A percentile compares a stretch with the other conserved stretches of the same genome.
Evolutionary conservation across 2,888 invertebrate genomes (phyloP).

Genomic region (Holacanthella duospinosa): DNA sequence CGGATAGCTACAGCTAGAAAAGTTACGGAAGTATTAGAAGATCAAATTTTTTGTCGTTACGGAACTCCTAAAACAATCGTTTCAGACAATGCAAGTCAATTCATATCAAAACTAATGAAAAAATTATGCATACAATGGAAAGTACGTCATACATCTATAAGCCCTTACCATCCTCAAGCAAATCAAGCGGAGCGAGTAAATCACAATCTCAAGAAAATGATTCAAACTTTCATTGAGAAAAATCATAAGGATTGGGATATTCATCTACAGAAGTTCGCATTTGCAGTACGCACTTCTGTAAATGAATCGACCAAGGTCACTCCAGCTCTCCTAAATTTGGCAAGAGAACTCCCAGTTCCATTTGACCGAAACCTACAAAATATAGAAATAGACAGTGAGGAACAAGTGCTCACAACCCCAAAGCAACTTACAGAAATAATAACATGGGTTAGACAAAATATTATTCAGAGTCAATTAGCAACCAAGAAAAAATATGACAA

Average conservation of each 20-base stretch:
- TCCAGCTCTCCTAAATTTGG: too few species aligned
- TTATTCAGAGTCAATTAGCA: slow-evolving; percentile 4
- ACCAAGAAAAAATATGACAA: slow-evolving; percentile 16
- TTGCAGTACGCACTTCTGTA: too few species aligned
- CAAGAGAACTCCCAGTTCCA: slow-evolving; percentile 11
- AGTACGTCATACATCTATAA: slow-evolving; percentile 17
- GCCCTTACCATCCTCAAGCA: too few species aligned
- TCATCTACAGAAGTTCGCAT: too few species aligned
- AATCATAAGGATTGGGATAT: too few species aligned
- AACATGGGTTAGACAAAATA: slow-evolving; percentile 12
- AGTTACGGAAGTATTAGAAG: not conserved
- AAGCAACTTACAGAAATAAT: slow-evolving; percentile 10
- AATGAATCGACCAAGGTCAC: too few species aligned
- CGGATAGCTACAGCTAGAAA: too few species aligned
- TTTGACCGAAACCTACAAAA: too few species aligned
- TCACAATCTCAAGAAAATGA: slow-evolving; percentile 15
- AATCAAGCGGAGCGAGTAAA: slow-evolving; percentile 20
- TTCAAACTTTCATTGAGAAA: slow-evolving; percentile 11
- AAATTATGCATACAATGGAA: slow-evolving; percentile 17
- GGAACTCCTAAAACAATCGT: too few species aligned
- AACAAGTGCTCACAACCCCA: not conserved
- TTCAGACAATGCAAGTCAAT: too few species aligned
- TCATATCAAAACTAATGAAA: slow-evolving; percentile 15
- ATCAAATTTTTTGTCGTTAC: too few species aligned
- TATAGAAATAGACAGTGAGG: not conserved